Evolutionary conservation across 2,888 invertebrate genomes (phyloP), one percentile per base, ranked within the genome.

Genomic region (Caenorhabditis sp.): DNA sequence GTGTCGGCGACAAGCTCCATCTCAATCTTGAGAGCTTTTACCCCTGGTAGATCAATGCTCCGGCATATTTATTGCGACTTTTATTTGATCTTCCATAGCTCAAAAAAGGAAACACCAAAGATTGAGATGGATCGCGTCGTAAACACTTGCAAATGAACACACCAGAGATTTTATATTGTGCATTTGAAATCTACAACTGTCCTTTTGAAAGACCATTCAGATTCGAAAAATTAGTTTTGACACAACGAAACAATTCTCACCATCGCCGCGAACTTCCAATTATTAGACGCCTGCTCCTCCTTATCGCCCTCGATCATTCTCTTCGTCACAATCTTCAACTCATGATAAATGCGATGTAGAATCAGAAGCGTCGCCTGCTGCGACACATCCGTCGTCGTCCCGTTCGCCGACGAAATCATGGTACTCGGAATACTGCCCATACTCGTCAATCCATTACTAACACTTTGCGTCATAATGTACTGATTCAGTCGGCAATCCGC

Each of bases 231-330:
- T 24, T 47, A n/a, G n/a, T 31, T 31, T 7, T 31, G 31, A 4
- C 31, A 4, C 7, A 7, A 7, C 31, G 16, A 35, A 16, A n/a
- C 24, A 38, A 19, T 24, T 47, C 82, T 61, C 3, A 85, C 89
- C 89, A 89, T 89, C 0, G 89, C 89, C 1, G 89, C 89, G 63
- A 89, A 90, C 73, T 92, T 91, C 92, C 92, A 92, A 66, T 91
- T 90, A 79, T 89, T 91, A n/a, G 89, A 77, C 10, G 88, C 88
- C 54, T 88, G 88, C 47, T 89, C 91, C 61, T 91, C 92, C 28
- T 90, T 86, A 61, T 92, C 92, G 7, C 86, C 87, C 24, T 92
- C 92, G 24, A 90, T 86, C 91, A 92, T 92, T 44, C 90, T 85
- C 80, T 90, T 89, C 5, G 92, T 92, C 22, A 92, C 89, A 49